phyloP scores from a whole-genome alignment of 2,113 vertebrate genomes.

The Prietella phreatophila region DNA sequence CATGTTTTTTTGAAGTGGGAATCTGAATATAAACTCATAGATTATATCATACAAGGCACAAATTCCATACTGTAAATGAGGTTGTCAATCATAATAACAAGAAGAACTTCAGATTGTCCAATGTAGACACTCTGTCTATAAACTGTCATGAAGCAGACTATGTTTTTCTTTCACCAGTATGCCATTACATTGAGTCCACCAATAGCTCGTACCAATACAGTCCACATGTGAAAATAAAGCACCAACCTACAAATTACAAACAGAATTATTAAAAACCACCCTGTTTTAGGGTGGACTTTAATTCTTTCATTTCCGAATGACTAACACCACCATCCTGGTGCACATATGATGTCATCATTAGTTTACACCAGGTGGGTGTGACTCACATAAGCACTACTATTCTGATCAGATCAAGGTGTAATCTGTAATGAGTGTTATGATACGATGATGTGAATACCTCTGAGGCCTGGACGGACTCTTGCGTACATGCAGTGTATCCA shows the following conservation, averaged over 20 bases:
- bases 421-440: not conserved
- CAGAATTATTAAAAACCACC: not conserved
- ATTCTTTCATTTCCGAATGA: not conserved
- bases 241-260: too few relatives aligned
- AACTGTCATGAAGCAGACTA: not conserved
- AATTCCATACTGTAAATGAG: not conserved
- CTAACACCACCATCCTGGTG: not conserved
- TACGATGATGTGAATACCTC: slow-evolving; percentile 66
- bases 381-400: not conserved
- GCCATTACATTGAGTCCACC: not conserved
- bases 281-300: not conserved
- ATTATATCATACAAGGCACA: not conserved
- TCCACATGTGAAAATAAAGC: not conserved
- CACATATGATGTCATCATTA: not conserved
- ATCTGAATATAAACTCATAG: not conserved
- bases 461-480: slow-evolving; percentile 70
- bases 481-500: slow-evolving; percentile 77
- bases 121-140: not conserved
- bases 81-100: not conserved
- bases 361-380: not conserved
- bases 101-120: not conserved
- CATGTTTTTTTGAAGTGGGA: not conserved
- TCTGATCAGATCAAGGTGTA: not conserved
- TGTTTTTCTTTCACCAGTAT: not conserved
- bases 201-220: not conserved